A percentile compares a stretch with the other conserved stretches of the same genome.
Conservation (phyloP, 1,140 invertebrate species). For the Listronotus bonariensis region DNA sequence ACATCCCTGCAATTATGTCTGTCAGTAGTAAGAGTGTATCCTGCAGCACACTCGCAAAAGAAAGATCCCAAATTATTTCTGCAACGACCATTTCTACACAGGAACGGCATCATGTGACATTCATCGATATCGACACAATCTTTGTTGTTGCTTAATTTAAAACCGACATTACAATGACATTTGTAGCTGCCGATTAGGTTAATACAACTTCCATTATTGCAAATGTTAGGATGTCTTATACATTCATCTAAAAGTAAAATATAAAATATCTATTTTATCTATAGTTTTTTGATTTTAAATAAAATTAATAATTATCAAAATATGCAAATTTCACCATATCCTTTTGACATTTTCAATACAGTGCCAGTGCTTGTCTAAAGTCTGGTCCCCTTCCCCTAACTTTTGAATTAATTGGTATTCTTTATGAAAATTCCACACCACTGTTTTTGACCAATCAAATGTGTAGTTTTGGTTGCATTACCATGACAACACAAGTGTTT, state of each 20-base stretch:
- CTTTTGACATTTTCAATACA: too few species aligned
- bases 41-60: constrained; percentile 80
- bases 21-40: constrained; percentile 71
- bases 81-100: constrained; percentile 82
- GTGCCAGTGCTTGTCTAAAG: too few species aligned
- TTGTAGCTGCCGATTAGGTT: constrained; percentile 77
- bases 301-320: too few species aligned
- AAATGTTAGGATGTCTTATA: constrained; percentile 70
- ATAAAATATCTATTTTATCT: too few species aligned
- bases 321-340: too few species aligned
- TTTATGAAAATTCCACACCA: too few species aligned
- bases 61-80: constrained; percentile 82
- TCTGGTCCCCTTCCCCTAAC: too few species aligned
- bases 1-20: constrained; percentile 71
- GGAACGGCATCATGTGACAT: constrained; percentile 70
- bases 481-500: too few species aligned
- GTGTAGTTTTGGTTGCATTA: too few species aligned
- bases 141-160: constrained; percentile 81
- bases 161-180: constrained; percentile 80
- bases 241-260: constrained; percentile 68
- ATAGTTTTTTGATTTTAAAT: too few species aligned
- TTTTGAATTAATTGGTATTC: too few species aligned
- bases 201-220: constrained; percentile 83
- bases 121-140: constrained; percentile 86
- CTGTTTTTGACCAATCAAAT: too few species aligned